Percentiles rank a stretch among this genome's conserved stretches.
These are phyloP conservation scores for Morbakka virulenta DNA, from an alignment of 30 jellyfish, hydroid and myxozoan genomes.

Conservation along the genomic window DNA sequence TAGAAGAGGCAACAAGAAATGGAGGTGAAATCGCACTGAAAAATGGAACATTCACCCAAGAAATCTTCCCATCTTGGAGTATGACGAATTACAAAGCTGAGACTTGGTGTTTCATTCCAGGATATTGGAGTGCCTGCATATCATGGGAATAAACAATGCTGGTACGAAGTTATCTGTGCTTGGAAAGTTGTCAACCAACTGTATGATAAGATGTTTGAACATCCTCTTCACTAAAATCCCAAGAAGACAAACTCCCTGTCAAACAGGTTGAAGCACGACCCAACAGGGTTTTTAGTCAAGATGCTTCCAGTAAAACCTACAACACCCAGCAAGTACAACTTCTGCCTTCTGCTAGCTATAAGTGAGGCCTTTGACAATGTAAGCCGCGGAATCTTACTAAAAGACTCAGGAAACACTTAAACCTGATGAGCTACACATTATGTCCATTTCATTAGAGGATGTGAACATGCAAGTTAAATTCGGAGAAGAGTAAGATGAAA, in stretches of 20 bases:
- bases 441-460: constrained; percentile 1
- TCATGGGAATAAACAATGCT: no score
- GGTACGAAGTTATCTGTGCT: no score
- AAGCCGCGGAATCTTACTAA: not conserved
- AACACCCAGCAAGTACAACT: not conserved
- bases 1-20: no score
- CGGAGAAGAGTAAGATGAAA: constrained; percentile 20
- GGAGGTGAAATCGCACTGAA: no score
- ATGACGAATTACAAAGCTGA: no score
- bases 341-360: constrained; percentile 23
- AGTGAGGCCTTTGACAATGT: constrained; percentile 46
- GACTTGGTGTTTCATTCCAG: no score
- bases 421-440: constrained; percentile 46
- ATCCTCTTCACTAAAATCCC: no score
- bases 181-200: no score
- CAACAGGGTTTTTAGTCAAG: not conserved
- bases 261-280: constrained; percentile 2
- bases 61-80: no score
- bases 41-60: no score
- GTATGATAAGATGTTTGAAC: no score
- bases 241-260: not conserved
- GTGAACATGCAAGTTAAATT: constrained; percentile 6
- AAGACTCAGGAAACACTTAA: not conserved
- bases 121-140: no score
- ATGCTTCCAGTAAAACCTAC: not conserved